Evolutionary conservation across 2,888 invertebrate species (phyloP).

Genomic region (Eledona agricola): DNA sequence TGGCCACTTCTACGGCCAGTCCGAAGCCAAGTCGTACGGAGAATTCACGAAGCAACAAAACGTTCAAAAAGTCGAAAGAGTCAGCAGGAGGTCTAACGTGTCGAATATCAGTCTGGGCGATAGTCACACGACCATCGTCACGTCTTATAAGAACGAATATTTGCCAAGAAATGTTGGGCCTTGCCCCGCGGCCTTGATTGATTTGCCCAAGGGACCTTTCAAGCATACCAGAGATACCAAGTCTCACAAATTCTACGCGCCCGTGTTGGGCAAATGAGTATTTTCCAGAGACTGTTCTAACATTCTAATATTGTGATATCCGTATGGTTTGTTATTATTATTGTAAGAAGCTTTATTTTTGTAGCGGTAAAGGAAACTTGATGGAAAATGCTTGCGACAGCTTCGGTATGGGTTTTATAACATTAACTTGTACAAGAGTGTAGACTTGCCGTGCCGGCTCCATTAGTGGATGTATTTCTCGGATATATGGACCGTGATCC

Average conservation of each 20-base stretch:
- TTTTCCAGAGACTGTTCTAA: slow-evolving; percentile 45
- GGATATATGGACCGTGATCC: slow-evolving; percentile 1
- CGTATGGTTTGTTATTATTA: slow-evolving; percentile 42
- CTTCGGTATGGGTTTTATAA: slow-evolving; percentile 52
- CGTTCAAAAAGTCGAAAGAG: slow-evolving; percentile 68
- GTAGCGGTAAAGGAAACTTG: slow-evolving; percentile 40
- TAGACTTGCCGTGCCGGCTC: too few relatives aligned
- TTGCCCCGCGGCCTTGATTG: slow-evolving; percentile 82
- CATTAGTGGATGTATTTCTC: too few relatives aligned
- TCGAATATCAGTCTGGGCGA: slow-evolving; percentile 83
- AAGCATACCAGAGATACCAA: slow-evolving; percentile 86
- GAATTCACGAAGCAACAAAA: slow-evolving; percentile 67
- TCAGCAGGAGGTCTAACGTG: slow-evolving; percentile 72
- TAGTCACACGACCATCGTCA: slow-evolving; percentile 66
- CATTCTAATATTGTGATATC: slow-evolving; percentile 58
- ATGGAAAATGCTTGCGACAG: slow-evolving; percentile 34
- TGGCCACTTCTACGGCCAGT: slow-evolving; percentile 77
- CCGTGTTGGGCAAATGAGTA: slow-evolving; percentile 60
- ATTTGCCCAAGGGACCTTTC: slow-evolving; percentile 78
- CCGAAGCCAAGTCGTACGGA: slow-evolving; percentile 76
- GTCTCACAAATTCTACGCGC: slow-evolving; percentile 84
- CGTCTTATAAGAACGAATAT: slow-evolving; percentile 82
- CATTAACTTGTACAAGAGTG: slow-evolving; percentile 40
- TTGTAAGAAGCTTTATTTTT: slow-evolving; percentile 43
- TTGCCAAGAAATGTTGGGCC: slow-evolving; percentile 75